These are phyloP conservation scores for Rotaria socialis DNA, from an alignment of 2,888 invertebrate species.

Conservation along the genomic window DNA sequence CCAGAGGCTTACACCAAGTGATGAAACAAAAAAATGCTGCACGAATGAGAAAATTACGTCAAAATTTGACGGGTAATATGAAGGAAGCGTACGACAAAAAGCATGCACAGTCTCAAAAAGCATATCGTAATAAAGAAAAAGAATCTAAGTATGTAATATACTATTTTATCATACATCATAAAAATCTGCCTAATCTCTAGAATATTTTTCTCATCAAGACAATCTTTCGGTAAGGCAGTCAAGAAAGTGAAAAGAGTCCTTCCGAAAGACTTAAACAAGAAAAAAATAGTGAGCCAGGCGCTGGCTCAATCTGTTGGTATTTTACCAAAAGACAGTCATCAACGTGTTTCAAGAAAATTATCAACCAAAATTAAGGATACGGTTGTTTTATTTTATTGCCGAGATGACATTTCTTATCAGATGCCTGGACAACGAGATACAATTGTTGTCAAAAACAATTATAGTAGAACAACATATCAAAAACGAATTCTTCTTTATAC, in stretches of 20 bases:
- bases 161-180: no score
- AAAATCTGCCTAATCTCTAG: no score
- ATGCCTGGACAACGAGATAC: neutral
- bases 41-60: no score
- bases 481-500: neutral
- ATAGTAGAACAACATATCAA: neutral
- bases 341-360: neutral
- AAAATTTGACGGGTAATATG: no score
- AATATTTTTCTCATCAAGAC: no score
- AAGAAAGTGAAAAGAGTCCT: neutral
- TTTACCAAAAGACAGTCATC: neutral
- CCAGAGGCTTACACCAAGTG: no score
- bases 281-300: neutral
- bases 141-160: no score
- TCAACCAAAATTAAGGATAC: neutral
- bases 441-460: neutral
- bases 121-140: no score
- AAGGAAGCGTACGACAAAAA: no score
- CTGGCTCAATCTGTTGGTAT: neutral
- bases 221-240: no score
- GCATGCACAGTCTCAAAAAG: no score
- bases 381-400: neutral
- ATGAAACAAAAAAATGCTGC: no score
- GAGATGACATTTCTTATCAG: neutral
- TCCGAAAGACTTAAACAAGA: neutral